Conservation (phyloP, 2,113 vertebrate species). For the Podocnemis expansa region DNA sequence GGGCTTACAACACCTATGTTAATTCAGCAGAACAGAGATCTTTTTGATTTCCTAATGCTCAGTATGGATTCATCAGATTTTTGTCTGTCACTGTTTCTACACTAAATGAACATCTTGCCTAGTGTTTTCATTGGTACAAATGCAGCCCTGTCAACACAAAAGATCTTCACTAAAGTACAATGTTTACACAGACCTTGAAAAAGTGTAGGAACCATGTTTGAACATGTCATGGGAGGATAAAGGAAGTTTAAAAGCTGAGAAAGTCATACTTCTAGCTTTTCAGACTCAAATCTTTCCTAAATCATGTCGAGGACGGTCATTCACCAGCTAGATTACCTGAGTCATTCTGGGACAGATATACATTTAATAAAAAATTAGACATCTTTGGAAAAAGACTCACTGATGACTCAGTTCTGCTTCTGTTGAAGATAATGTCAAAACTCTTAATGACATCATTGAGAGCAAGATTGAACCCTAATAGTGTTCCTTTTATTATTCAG, state of each 20-base stretch:
- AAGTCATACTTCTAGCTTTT: neutral
- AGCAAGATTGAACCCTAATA: neutral
- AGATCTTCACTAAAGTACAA: neutral
- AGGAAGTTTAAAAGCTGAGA: neutral
- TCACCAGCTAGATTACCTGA: neutral
- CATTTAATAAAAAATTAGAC: neutral
- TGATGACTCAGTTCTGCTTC: neutral
- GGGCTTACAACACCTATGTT: neutral
- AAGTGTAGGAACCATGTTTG: neutral
- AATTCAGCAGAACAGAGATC: neutral
- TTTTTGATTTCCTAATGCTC: neutral
- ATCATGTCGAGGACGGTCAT: neutral
- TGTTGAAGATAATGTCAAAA: neutral
- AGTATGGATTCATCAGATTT: neutral
- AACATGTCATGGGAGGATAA: neutral
- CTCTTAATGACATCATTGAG: neutral
- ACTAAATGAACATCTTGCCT: neutral
- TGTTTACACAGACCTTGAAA: neutral
- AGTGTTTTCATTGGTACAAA: neutral
- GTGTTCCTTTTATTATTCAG: neutral
- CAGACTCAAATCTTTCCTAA: neutral
- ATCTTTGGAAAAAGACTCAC: neutral
- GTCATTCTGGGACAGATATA: neutral
- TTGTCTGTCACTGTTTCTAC: neutral
- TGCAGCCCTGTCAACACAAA: neutral